Evolutionary conservation across 1,140 invertebrate species (phyloP), one percentile per base, ranked within the genome.

Genomic region (Panonychus citri): DNA sequence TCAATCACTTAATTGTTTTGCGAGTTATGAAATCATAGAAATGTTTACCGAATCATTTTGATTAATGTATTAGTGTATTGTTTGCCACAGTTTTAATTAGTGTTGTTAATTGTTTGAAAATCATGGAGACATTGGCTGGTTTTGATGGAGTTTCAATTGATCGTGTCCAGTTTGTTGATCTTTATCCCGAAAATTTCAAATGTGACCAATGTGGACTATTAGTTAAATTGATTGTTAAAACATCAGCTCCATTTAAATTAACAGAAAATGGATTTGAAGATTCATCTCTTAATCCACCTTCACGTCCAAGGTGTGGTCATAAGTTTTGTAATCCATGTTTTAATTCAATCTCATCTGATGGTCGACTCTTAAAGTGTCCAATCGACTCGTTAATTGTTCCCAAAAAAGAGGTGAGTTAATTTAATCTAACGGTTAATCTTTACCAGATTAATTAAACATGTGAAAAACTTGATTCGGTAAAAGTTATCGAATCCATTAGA

Each of bases 61-160:
- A 34, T 34, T 12, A 34, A 34, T n/a, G n/a, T n/a, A 34, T 34
- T 34, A 7, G 12, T 34, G 5, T 5, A 34, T 34, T 34, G 12
- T 12, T 34, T 12, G 30, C 12, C 12, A 7, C 30, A 7, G 30
- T 34, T 34, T 1, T 34, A 34, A 5, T 34, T 5, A 5, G 30
- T 7, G 30, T n/a, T n/a, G n/a, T n/a, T n/a, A 12, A 34, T 7
- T 5, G 30, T 34, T 34, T 12, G 30, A 34, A 34, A 34, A 46
- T 46, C 8, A 46, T 46, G 43, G 43, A 46, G 19, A 46, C 43
- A 3, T 84, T 80, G 3, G 78, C 43, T 24, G n/a, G 43, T 24
- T 46, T 46, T 24, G 21, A 46, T 46, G n/a, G 8, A 46, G n/a
- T 46, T n/a, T n/a, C 43, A 7, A 46, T 46, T 24, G 43, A 46